Evolutionary conservation across 2,113 vertebrate species (phyloP).

Genomic region (Chunga burmeisteri): DNA sequence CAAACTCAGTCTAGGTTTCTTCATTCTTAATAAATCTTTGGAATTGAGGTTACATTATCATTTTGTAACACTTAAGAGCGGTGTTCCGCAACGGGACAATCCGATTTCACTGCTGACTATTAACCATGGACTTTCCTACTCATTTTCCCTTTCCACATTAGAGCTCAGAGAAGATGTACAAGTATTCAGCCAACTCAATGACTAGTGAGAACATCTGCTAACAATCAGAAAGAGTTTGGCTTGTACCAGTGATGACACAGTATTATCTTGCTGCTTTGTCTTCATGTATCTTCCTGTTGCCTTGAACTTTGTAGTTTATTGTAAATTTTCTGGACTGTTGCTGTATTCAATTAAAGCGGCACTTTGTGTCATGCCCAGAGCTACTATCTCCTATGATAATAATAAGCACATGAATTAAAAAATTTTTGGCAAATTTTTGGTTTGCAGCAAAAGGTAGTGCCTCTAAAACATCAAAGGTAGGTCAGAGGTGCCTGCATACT

Average conservation of each 20-base stretch:
- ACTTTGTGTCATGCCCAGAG: neutral
- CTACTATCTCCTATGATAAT: neutral
- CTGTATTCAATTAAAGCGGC: neutral
- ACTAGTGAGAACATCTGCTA: neutral
- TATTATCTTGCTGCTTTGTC: neutral
- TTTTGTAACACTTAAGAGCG: neutral
- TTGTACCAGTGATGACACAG: neutral
- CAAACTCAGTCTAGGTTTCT: neutral
- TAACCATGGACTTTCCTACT: neutral
- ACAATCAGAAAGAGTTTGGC: neutral
- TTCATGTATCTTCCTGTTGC: neutral
- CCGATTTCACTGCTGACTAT: neutral
- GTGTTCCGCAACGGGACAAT: neutral
- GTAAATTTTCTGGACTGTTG: neutral
- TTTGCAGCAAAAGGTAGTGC: neutral
- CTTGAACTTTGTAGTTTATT: neutral
- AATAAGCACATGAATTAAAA: neutral
- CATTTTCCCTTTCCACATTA: neutral
- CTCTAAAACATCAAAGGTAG: neutral
- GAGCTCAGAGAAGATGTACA: neutral
- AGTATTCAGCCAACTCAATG: fast-evolving
- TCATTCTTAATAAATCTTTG: neutral
- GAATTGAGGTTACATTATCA: neutral
- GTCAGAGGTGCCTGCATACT: neutral
- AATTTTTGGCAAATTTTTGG: neutral